Percentiles rank a stretch among this genome's conserved stretches.
phyloP scores from a whole-genome alignment of 2,113 vertebrate species.

The Pteronura brasiliensis region DNA sequence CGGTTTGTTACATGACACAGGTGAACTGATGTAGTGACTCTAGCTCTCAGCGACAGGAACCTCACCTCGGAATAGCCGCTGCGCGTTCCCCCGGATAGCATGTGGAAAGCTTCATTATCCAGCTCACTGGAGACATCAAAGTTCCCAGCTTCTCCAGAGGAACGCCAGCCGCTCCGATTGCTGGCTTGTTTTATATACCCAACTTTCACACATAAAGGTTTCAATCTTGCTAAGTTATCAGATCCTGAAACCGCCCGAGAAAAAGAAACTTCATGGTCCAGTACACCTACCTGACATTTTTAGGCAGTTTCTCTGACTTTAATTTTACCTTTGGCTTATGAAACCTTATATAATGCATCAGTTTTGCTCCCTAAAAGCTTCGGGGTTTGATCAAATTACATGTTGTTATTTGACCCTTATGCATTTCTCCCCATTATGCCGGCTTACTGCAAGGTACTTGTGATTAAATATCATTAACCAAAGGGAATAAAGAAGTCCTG shows the following conservation, averaged over 20 bases:
- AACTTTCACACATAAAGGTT: neutral
- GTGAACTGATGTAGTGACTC: neutral
- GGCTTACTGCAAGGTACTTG: neutral
- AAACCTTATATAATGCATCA: conserved; percentile 37
- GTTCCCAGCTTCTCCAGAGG: conserved; percentile 3
- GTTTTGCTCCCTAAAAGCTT: conserved; percentile 36
- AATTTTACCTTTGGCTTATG: conserved; percentile 55
- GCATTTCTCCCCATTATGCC: conserved; percentile 29
- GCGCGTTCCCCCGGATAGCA: neutral
- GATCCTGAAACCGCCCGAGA: neutral
- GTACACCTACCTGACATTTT: neutral
- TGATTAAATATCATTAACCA: conserved; percentile 64
- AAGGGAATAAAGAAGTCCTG: conserved; percentile 31
- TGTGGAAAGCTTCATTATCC: neutral
- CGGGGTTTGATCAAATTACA: conserved; percentile 47
- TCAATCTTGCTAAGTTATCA: neutral
- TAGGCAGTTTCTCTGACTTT: conserved; percentile 41
- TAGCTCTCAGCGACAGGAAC: neutral
- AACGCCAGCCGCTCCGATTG: neutral
- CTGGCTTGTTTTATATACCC: conserved; percentile 3
- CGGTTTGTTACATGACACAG: neutral
- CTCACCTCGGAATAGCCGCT: neutral
- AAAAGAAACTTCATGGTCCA: neutral
- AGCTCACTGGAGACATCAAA: conserved; percentile 18
- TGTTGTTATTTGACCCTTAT: conserved; percentile 41